These are phyloP conservation scores for Malacosoma neustria DNA, from an alignment of 2,888 invertebrate genomes.

Conservation along the genomic window DNA sequence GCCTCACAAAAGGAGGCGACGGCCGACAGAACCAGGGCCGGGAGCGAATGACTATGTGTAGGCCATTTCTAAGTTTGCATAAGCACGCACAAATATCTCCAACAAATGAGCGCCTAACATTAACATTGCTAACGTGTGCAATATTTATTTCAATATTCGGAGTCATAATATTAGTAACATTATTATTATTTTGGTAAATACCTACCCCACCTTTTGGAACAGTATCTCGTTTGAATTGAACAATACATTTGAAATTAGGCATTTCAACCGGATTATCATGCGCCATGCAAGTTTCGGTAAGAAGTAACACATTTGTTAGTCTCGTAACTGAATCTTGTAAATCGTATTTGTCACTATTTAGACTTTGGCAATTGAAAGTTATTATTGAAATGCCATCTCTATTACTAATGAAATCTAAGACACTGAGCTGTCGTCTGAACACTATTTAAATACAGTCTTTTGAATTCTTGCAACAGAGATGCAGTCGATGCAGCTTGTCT, in stretches of 20 bases:
- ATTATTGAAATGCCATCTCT: conserved; percentile 5
- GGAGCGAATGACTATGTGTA: too few species aligned
- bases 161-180: conserved; percentile 7
- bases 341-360: conserved; percentile 5
- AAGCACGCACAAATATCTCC: conserved; percentile 9
- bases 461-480: conserved; percentile 6
- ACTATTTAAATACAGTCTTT: conserved; percentile 8
- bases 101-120: conserved; percentile 7
- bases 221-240: conserved; percentile 2
- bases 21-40: too few species aligned
- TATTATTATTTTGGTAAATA: conserved; percentile 4
- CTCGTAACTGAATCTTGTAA: conserved; percentile 5
- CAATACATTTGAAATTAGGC: conserved; percentile 2
- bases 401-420: conserved; percentile 7
- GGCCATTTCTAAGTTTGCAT: too few species aligned
- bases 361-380: conserved; percentile 5
- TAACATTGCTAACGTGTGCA: conserved; percentile 2
- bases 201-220: conserved; percentile 2
- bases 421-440: conserved; percentile 7
- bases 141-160: conserved; percentile 3
- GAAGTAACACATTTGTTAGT: conserved; percentile 4
- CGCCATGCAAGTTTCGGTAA: conserved; percentile 1
- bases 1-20: too few species aligned
- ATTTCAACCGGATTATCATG: background rate
- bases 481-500: conserved; percentile 7